Conservation (phyloP, 2,888 invertebrate species). For the Trissolcus japonicus region DNA sequence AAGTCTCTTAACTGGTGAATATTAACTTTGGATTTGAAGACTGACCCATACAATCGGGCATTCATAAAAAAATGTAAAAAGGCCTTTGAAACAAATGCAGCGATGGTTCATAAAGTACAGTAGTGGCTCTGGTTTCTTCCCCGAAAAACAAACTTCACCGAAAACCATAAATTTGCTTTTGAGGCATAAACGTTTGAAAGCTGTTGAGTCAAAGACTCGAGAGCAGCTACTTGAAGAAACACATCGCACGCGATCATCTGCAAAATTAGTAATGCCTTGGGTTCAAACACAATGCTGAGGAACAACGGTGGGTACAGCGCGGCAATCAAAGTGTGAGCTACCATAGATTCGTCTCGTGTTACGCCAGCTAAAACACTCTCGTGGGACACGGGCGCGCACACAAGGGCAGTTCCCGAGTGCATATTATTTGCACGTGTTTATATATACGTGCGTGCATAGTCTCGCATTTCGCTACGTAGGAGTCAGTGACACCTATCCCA, state of each 20-base stretch:
- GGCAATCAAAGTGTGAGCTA: constrained; percentile 52
- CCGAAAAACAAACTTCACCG: background rate
- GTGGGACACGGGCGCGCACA: constrained; percentile 15
- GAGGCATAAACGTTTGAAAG: constrained; percentile 4
- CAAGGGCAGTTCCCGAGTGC: constrained; percentile 2
- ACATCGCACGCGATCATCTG: constrained; percentile 21
- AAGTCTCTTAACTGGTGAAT: no score
- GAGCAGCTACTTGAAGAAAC: background rate
- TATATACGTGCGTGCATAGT: constrained; percentile 23
- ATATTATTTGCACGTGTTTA: constrained; percentile 29
- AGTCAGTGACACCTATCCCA: constrained; percentile 76
- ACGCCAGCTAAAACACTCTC: constrained; percentile 39
- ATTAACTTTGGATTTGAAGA: no score
- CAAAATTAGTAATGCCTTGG: constrained; percentile 18
- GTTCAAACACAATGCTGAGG: constrained; percentile 30
- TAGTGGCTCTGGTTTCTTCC: background rate
- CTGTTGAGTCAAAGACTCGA: constrained; percentile 2
- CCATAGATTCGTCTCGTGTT: constrained; percentile 62
- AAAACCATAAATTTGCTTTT: background rate
- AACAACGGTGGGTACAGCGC: constrained; percentile 41
- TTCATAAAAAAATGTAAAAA: no score
- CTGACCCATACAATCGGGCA: no score
- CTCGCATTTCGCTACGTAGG: constrained; percentile 65
- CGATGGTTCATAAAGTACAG: constrained; percentile 13
- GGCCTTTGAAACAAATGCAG: no score